Conservation (phyloP, 2,797 vertebrate species). For the Notolabrus celidotus region DNA sequence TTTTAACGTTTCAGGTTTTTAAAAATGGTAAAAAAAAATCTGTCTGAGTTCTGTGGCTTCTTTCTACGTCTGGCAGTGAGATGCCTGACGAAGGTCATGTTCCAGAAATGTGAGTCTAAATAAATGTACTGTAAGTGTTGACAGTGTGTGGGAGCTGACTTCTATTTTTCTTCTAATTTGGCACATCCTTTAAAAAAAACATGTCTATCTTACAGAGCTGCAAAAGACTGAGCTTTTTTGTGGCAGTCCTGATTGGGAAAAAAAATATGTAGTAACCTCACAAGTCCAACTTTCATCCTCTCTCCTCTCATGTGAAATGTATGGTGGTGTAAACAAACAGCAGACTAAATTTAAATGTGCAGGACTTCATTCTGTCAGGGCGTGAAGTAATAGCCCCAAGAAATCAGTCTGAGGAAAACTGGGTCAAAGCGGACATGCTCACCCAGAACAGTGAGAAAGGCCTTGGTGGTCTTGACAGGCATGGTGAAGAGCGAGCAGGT, state of each 20-base stretch:
- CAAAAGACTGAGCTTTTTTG: constrained; percentile 6
- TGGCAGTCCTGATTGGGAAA: constrained; percentile 3
- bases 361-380: constrained; percentile 11
- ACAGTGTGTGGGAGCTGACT: constrained; percentile 21
- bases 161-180: constrained; percentile 1
- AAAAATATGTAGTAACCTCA: constrained; percentile 3
- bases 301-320: not conserved
- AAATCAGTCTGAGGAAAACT: constrained; percentile 22
- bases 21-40: not conserved
- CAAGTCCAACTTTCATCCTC: constrained; percentile 1
- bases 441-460: constrained; percentile 97
- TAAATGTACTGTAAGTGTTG: constrained; percentile 5
- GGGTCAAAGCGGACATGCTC: constrained; percentile 70
- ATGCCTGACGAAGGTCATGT: not conserved
- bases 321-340: not conserved
- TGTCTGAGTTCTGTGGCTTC: no score
- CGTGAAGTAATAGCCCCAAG: constrained; percentile 24
- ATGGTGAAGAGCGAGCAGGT: constrained; percentile 99
- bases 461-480: constrained; percentile 99
- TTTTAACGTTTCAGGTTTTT: not conserved
- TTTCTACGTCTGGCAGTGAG: not conserved
- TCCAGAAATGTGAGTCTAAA: not conserved
- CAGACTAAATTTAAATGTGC: constrained; percentile 14
- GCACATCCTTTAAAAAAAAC: constrained; percentile 20
- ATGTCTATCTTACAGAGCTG: constrained; percentile 6